Percentiles rank a stretch among this genome's conserved stretches.
Conservation (phyloP, 2,113 vertebrate genomes). For the Tor tambroides region DNA sequence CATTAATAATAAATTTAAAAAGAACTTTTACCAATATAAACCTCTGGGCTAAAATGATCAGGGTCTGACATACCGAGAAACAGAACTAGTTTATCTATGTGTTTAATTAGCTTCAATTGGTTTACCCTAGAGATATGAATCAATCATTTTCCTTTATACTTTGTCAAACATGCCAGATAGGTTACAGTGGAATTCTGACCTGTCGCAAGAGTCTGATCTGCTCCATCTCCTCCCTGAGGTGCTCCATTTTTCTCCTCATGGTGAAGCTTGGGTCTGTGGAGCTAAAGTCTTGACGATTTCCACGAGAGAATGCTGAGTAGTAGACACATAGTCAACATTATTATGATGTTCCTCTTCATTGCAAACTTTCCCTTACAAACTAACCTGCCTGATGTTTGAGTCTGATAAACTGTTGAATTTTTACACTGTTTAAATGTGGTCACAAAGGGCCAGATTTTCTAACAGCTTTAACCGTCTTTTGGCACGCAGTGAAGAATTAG, state of each 20-base stretch:
- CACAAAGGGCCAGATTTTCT: too few relatives aligned
- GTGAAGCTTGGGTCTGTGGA: constrained; percentile 93
- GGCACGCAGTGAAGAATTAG: too few relatives aligned
- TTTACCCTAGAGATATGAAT: neutral
- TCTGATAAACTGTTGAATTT: neutral
- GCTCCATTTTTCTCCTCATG: constrained; percentile 99
- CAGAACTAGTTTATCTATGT: too few relatives aligned
- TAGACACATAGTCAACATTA: neutral
- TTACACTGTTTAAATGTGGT: neutral
- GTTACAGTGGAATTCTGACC: constrained; percentile 72
- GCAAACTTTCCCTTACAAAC: neutral
- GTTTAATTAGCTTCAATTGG: neutral
- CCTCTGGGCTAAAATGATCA: neutral
- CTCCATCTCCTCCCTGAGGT: constrained; percentile 94
- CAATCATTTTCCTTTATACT: neutral
- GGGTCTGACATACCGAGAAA: neutral
- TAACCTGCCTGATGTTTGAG: neutral
- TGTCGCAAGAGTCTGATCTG: constrained; percentile 90
- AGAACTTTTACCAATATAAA: neutral
- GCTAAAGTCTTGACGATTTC: constrained; percentile 84
- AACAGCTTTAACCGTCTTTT: too few relatives aligned
- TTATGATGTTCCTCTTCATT: neutral
- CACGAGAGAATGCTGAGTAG: constrained; percentile 84
- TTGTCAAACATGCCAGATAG: neutral
- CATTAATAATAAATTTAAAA: neutral